A percentile compares a stretch with the other conserved stretches of the same genome.
Evolutionary conservation across 2,797 vertebrate species (phyloP).

Genomic region (Knipowitschia caucasica): DNA sequence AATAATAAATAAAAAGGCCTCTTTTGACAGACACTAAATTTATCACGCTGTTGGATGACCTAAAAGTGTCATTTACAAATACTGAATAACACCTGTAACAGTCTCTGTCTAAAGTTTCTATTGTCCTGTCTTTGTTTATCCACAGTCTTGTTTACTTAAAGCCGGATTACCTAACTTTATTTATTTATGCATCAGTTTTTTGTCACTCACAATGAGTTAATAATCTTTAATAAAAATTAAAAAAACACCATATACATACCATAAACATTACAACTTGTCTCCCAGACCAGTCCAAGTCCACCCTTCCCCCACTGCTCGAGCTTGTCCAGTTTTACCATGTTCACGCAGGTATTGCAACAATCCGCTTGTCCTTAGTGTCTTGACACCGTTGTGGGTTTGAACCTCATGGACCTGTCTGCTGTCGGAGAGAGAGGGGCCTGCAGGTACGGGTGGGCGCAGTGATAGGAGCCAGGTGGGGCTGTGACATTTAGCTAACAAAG

Average conservation of each 20-base stretch:
- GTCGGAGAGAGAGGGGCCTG: constrained; percentile 40
- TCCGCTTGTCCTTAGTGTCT: constrained; percentile 15
- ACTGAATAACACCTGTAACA: background rate
- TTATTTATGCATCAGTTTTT: too few relatives aligned
- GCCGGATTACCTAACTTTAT: too few relatives aligned
- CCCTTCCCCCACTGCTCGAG: background rate
- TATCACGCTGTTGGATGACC: background rate
- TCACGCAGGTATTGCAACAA: background rate
- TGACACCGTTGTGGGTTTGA: constrained; percentile 26
- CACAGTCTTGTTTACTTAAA: too few relatives aligned
- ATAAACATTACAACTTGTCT: background rate
- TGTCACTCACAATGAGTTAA: too few relatives aligned
- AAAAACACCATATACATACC: too few relatives aligned
- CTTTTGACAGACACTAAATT: background rate
- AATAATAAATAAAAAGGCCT: background rate
- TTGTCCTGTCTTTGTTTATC: background rate
- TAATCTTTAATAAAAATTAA: too few relatives aligned
- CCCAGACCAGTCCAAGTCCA: background rate
- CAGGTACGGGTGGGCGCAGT: constrained; percentile 43
- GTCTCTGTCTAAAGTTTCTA: background rate
- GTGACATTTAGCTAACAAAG: constrained; percentile 72
- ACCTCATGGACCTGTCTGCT: constrained; percentile 31
- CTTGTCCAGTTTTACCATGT: background rate
- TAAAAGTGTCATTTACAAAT: background rate
- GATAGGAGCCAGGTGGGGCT: constrained; percentile 50